Evolutionary conservation across 2,113 vertebrate genomes (phyloP).

Genomic region (Solea solea): DNA sequence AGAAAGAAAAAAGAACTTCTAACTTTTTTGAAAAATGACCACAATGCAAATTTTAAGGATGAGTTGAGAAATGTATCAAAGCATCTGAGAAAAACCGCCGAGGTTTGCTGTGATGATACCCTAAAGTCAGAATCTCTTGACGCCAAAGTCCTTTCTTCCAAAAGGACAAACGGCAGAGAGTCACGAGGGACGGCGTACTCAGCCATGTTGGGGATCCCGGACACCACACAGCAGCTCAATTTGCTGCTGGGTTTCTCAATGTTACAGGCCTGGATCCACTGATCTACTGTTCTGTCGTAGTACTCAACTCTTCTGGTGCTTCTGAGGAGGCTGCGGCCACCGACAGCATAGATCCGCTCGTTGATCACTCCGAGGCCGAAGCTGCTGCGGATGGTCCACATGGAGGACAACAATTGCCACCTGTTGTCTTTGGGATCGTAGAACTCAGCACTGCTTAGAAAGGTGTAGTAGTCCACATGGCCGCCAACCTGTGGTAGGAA

Average conservation of each 20-base stretch:
- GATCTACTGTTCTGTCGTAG: slow-evolving; percentile 23
- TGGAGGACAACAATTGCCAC: slow-evolving; percentile 83
- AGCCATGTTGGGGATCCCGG: slow-evolving; percentile 73
- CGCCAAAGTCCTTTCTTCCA: fast-evolving
- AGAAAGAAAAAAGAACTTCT: too few relatives aligned
- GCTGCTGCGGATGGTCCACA: slow-evolving; percentile 85
- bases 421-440: slow-evolving; percentile 75
- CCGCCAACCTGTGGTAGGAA: slow-evolving; percentile 55
- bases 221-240: slow-evolving; percentile 88
- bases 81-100: too few relatives aligned
- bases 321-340: slow-evolving; percentile 61
- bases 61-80: too few relatives aligned
- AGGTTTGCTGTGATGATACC: too few relatives aligned
- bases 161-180: fast-evolving
- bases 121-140: not conserved
- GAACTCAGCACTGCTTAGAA: slow-evolving; percentile 55
- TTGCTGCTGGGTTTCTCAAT: slow-evolving; percentile 85
- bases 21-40: too few relatives aligned
- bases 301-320: slow-evolving; percentile 12
- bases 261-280: slow-evolving; percentile 77
- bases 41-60: too few relatives aligned
- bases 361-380: slow-evolving; percentile 88
- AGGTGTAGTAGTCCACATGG: too few relatives aligned
- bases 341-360: slow-evolving; percentile 54
- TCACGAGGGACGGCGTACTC: not conserved